A percentile compares a stretch with the other conserved stretches of the same genome.
phyloP scores from a whole-genome alignment of 2,888 invertebrate genomes.

The Cremastinae sp. region DNA sequence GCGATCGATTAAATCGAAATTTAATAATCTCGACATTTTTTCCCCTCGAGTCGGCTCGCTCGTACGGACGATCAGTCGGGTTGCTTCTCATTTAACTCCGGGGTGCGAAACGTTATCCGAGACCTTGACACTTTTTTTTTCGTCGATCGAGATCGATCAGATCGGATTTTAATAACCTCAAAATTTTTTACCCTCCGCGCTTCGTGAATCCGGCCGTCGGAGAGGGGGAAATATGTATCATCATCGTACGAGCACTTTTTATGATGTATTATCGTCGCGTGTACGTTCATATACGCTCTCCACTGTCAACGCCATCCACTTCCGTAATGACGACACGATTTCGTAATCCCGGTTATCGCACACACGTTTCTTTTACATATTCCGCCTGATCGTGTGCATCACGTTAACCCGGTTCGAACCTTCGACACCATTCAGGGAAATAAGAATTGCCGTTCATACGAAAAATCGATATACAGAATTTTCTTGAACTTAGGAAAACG shows the following conservation, averaged over 20 bases:
- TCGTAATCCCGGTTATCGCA: constrained; percentile 39
- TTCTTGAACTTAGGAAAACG: background rate
- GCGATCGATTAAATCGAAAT: constrained; percentile 37
- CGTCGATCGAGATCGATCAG: constrained; percentile 9
- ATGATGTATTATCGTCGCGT: constrained; percentile 11
- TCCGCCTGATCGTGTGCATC: constrained; percentile 24
- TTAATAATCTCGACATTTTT: constrained; percentile 2
- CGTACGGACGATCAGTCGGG: constrained; percentile 54
- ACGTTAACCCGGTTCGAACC: constrained; percentile 47
- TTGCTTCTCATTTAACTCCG: constrained; percentile 36
- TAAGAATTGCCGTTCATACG: constrained; percentile 6
- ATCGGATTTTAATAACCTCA: constrained; percentile 35
- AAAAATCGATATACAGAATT: background rate
- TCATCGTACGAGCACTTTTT: constrained; percentile 11
- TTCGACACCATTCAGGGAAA: constrained; percentile 7
- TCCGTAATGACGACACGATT: constrained; percentile 53
- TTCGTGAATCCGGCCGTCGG: background rate
- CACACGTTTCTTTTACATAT: background rate
- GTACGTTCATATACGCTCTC: constrained; percentile 21
- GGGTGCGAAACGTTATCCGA: background rate
- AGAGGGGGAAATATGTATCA: background rate
- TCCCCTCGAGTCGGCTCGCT: no score
- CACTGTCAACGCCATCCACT: constrained; percentile 45
- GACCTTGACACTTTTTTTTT: constrained; percentile 21
- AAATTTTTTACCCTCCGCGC: background rate